Evolutionary conservation across 2,113 vertebrate species (phyloP), one percentile per base, ranked within the genome.

Genomic region (Rhodinocichla rosea): DNA sequence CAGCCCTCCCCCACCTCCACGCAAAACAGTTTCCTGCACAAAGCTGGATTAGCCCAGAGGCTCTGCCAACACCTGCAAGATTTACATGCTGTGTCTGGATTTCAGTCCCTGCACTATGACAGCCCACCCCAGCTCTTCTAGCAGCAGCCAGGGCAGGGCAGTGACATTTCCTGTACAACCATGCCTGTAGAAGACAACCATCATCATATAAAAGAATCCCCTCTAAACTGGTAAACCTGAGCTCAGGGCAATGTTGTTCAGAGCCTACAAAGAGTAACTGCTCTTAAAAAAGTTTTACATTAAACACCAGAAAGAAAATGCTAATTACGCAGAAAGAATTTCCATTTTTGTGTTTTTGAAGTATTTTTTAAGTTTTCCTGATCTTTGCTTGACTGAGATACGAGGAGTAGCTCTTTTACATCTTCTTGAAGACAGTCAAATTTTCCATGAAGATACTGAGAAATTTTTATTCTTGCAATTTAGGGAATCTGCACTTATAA

Each of bases 161-260:
- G 17, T 8, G 40, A 63, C 39, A 20, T 5, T 16, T 42, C 7
- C 39, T 47, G 39, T 47, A 13, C 2, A 10, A 11, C 62, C 33
- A 40, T 3, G 4, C 37, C 26, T n/a, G 37, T 26, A 57, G 55
- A 62, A 65, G 17, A 33, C 3, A 57, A 53, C 10, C 16, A 30
- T 23, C 13, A 10, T 15, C 9, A n/a, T 24, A 17, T 3, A 10
- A 0, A 10, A 0, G 1, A 19, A 14, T 57, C 17, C n/a, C 5
- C 19, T 78, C n/a, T 50, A 32, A 27, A 68, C 0, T 33, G 2
- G 14, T 39, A 71, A 68, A 71, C 14, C 6, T 44, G 4, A 70
- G 45, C 56, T 85, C 47, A 57, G 40, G 85, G 33, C 13, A 39
- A 45, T 15, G 32, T 2, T 59, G 10, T 83, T 75, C 53, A 47